A percentile compares a stretch with the other conserved stretches of the same genome.
Conservation (phyloP, 2,888 invertebrate genomes). For the Peribatodes rhomboidaria region DNA sequence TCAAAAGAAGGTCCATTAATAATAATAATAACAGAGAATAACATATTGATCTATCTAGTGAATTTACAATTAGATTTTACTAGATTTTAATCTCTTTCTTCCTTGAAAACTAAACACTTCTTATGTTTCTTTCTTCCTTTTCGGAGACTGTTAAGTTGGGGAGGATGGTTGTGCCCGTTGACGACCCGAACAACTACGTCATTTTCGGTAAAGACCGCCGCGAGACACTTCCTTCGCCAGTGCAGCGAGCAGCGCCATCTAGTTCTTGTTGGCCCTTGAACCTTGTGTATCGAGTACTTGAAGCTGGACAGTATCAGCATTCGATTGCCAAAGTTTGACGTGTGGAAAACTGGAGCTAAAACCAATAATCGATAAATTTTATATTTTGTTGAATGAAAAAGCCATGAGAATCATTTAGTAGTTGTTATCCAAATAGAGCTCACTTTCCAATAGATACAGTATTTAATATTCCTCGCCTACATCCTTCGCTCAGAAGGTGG, state of each 20-base stretch:
- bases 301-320: conserved; percentile 16
- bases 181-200: conserved; percentile 6
- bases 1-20: too few relatives aligned
- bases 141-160: neutral
- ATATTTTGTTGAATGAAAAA: neutral
- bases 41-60: neutral
- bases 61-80: neutral
- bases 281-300: conserved; percentile 25
- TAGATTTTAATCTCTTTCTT: conserved; percentile 4
- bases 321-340: conserved; percentile 17
- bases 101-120: neutral
- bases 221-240: conserved; percentile 9
- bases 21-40: too few relatives aligned
- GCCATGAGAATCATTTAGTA: too few relatives aligned
- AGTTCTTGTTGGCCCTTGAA: neutral
- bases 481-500: too few relatives aligned
- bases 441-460: too few relatives aligned
- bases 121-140: neutral
- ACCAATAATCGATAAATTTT: neutral
- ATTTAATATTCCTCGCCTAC: too few relatives aligned
- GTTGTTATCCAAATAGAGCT: too few relatives aligned
- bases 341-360: conserved; percentile 14
- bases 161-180: conserved; percentile 31
- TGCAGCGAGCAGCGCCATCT: conserved; percentile 29
- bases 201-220: conserved; percentile 6